phyloP scores from a whole-genome alignment of 2,797 vertebrate genomes.

The Gymnothorax reevesii region DNA sequence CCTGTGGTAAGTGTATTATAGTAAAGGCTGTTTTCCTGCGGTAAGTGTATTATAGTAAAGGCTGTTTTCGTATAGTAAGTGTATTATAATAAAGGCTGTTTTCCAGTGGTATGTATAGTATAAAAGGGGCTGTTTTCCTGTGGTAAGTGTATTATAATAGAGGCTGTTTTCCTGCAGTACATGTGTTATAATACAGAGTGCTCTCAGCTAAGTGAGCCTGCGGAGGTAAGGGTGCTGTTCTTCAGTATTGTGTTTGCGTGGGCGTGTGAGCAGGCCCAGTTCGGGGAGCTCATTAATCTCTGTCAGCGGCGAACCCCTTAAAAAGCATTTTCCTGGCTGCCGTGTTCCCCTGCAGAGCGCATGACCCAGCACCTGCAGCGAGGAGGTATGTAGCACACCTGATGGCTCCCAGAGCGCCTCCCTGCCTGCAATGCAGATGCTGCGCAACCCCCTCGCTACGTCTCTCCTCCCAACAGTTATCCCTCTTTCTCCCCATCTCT shows the following conservation, averaged over 20 bases:
- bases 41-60: no score
- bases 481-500: background rate
- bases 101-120: no score
- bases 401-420: slow-evolving; percentile 6
- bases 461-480: background rate
- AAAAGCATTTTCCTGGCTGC: slow-evolving; percentile 23
- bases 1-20: no score
- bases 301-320: slow-evolving; percentile 5
- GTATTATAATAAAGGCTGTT: no score
- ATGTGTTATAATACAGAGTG: no score
- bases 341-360: background rate
- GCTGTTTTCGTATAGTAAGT: no score
- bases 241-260: background rate
- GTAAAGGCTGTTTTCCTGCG: no score
- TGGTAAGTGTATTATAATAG: no score
- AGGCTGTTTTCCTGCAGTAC: no score
- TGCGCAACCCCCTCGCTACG: background rate
- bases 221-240: background rate
- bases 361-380: background rate
- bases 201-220: background rate
- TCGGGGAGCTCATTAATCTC: slow-evolving; percentile 29
- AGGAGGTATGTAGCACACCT: slow-evolving; percentile 41
- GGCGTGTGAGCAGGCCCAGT: background rate
- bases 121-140: no score
- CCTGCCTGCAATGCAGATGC: background rate